Evolutionary conservation across 37 sponge, comb jelly and placozoan genomes (phyloP), one percentile per base, ranked within the genome.

Genomic region (Ephydatia muelleri): DNA sequence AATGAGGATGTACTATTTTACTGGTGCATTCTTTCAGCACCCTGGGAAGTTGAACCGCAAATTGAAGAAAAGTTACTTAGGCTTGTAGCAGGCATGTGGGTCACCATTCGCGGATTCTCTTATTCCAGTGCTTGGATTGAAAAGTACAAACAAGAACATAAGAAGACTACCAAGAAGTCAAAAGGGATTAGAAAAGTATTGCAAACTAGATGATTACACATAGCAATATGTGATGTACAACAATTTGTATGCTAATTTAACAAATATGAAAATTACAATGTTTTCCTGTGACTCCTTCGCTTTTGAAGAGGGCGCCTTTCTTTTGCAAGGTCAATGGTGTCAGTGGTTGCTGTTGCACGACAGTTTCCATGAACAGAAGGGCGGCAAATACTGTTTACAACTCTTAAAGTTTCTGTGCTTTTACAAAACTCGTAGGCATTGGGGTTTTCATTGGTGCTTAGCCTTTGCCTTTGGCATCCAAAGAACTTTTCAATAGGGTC

Each of bases 401-500:
- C 72, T 57, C 57, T 57, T 71, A 71, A 71, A 34, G 32, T 14
- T 33, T 71, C 32, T 71, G 72, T 71, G 72, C 32, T 71, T 33
- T 71, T 71, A 31, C 14, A 71, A 71, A 71, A 71, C 29, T 71
- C 13, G 32, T 71, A 33, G 32, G 32, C 32, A 71, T 71, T 71
- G 30, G 72, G 72, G 32, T 71, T 81, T 69, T 39, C 27, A 49
- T 81, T 81, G n/a, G 49, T 31, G 70, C 47, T 69, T 34, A 69
- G 70, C 34, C 82, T 67, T 26, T 49, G 35, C 32, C 82, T 67
- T 81, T 81, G 82, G 6, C 35, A 39, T 33, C 82, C 82, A 69
- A 81, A 81, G 70, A 69, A 81, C 30, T 39, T 43, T 40, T 81
- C 82, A 32, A 81, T n/a, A n/a, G 82, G 70, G 38, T 81, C 82